These are phyloP conservation scores for Leptobrachium ailaonicum DNA, from an alignment of 2,113 vertebrate genomes.

Conservation along the genomic window DNA sequence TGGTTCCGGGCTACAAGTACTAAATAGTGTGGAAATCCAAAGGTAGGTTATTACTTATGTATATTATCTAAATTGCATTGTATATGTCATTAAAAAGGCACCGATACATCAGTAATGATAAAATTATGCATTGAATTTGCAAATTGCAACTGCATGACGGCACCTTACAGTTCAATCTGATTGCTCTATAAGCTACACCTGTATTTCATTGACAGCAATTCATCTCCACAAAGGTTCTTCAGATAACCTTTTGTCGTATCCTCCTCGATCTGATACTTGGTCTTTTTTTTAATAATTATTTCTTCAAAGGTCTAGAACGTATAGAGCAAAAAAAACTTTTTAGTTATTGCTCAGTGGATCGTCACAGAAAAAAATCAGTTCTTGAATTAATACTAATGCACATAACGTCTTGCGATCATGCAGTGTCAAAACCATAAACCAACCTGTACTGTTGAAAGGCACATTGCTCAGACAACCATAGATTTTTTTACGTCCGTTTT, in stretches of 20 bases:
- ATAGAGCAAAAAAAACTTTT: background rate
- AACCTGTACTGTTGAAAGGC: background rate
- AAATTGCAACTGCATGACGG: too few relatives aligned
- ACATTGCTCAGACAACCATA: slow-evolving; percentile 46
- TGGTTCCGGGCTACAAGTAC: too few relatives aligned
- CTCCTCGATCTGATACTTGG: background rate
- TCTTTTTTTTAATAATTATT: background rate
- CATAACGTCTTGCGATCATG: background rate
- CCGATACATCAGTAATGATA: too few relatives aligned
- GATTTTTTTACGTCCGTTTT: background rate
- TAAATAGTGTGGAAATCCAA: too few relatives aligned
- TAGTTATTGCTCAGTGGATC: background rate
- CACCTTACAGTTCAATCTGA: background rate
- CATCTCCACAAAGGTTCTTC: slow-evolving; percentile 1
- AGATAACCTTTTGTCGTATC: slow-evolving; percentile 14
- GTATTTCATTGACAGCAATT: too few relatives aligned
- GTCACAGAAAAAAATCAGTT: background rate
- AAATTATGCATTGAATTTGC: too few relatives aligned
- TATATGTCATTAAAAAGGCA: too few relatives aligned
- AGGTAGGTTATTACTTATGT: too few relatives aligned
- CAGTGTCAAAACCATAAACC: slow-evolving; percentile 33
- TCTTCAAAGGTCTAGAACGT: background rate
- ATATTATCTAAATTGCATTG: too few relatives aligned
- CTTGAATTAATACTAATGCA: background rate
- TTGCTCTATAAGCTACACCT: background rate